phyloP scores from a whole-genome alignment of 2,888 invertebrate species.

The Ichneumoninae sp. region DNA sequence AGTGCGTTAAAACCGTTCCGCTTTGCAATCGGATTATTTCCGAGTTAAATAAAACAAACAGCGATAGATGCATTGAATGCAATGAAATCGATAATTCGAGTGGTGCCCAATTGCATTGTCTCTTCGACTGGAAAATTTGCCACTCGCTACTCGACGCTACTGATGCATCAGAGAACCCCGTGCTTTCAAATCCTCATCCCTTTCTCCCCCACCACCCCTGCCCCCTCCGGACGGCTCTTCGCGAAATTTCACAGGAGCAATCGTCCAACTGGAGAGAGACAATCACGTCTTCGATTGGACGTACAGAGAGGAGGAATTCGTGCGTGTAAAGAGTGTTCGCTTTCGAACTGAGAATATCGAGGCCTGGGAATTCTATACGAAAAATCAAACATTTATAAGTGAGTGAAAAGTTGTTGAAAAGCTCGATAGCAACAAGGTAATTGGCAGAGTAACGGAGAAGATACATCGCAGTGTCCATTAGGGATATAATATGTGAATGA shows the following conservation, averaged over 20 bases:
- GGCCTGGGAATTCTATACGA: constrained; percentile 11
- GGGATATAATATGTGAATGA: constrained; percentile 38
- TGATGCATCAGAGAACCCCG: not conserved
- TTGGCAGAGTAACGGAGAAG: not conserved
- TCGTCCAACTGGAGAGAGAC: constrained; percentile 26
- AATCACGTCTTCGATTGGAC: constrained; percentile 46
- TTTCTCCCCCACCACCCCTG: not conserved
- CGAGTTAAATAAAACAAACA: constrained; percentile 39
- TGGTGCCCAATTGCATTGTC: constrained; percentile 29
- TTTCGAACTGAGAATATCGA: constrained; percentile 11
- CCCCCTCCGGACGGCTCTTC: constrained; percentile 8
- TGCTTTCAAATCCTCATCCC: not conserved
- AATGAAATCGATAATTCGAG: constrained; percentile 29
- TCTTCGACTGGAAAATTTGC: constrained; percentile 42
- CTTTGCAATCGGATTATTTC: not conserved
- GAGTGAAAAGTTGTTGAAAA: not conserved
- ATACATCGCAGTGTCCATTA: constrained; percentile 1
- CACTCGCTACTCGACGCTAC: constrained; percentile 19
- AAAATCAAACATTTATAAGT: not conserved
- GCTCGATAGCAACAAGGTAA: not conserved
- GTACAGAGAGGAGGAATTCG: constrained; percentile 47
- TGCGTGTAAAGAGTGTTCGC: constrained; percentile 35
- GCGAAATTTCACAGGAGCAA: constrained; percentile 31
- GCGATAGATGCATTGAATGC: constrained; percentile 17
- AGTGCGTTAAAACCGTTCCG: not conserved